Conservation (phyloP, 2,113 vertebrate species). For the Aythya baeri region DNA sequence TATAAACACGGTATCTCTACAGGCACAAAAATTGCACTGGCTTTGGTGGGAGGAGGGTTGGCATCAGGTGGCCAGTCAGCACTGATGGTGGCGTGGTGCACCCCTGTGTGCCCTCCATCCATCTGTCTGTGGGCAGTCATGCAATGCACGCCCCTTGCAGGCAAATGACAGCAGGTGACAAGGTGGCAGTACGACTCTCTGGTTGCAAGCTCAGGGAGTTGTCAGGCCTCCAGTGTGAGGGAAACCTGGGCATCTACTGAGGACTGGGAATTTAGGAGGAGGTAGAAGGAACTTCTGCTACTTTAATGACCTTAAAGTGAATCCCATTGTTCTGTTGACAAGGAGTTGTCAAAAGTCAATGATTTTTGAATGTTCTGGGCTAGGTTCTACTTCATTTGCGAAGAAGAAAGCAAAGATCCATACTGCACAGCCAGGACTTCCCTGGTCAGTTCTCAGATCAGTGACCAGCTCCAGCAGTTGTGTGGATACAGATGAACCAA, state of each 20-base stretch:
- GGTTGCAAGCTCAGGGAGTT: neutral
- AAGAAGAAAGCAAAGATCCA: neutral
- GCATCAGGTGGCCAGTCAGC: neutral
- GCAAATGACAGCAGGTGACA: neutral
- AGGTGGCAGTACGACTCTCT: neutral
- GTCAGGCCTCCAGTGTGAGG: neutral
- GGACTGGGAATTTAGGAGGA: neutral
- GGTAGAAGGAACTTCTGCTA: neutral
- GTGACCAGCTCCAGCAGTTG: neutral
- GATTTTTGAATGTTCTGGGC: neutral
- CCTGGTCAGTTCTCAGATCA: neutral
- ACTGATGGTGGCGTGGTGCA: accelerated
- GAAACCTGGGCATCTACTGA: neutral
- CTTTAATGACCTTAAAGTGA: neutral
- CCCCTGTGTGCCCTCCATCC: neutral
- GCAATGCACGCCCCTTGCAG: neutral
- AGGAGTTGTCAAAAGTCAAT: neutral
- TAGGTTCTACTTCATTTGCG: neutral
- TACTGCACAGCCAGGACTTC: neutral
- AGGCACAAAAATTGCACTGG: neutral
- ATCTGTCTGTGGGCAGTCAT: neutral
- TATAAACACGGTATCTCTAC: neutral
- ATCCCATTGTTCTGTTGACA: neutral
- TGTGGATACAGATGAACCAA: neutral
- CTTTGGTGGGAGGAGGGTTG: neutral